Conservation (phyloP, 2,797 vertebrate species). For the Xerus rutilus region DNA sequence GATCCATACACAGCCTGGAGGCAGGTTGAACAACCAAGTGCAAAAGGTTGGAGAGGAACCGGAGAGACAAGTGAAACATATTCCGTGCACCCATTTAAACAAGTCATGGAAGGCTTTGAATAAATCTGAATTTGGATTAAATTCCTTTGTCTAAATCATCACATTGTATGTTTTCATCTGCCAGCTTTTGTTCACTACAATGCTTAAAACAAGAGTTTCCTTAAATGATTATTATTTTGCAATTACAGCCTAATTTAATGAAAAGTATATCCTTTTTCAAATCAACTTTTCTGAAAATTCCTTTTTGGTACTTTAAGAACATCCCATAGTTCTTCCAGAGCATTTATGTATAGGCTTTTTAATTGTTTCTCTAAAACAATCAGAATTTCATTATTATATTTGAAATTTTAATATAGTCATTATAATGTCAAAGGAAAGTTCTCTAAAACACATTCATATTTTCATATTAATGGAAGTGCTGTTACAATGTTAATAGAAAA, state of each 20-base stretch:
- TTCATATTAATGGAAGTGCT: slow-evolving; percentile 78
- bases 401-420: slow-evolving; percentile 84
- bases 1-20: neutral
- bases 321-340: slow-evolving; percentile 66
- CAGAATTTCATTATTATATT: slow-evolving; percentile 81
- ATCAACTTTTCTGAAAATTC: slow-evolving; percentile 68
- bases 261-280: slow-evolving; percentile 68
- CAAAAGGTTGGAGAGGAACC: neutral
- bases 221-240: slow-evolving; percentile 65
- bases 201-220: slow-evolving; percentile 49
- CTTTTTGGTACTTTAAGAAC: slow-evolving; percentile 62
- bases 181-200: slow-evolving; percentile 45
- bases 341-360: slow-evolving; percentile 71
- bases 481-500: slow-evolving; percentile 80
- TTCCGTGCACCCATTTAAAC: neutral
- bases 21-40: neutral
- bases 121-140: slow-evolving; percentile 26
- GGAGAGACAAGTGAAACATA: neutral
- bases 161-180: slow-evolving; percentile 45
- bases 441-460: slow-evolving; percentile 76
- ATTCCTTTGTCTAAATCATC: slow-evolving; percentile 57
- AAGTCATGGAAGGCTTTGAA: slow-evolving; percentile 36
- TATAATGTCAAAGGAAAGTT: slow-evolving; percentile 83
- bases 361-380: slow-evolving; percentile 83
- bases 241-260: slow-evolving; percentile 74